Percentiles rank a stretch among this genome's conserved stretches.
These are phyloP conservation scores for Halcyon leucocephala DNA, from an alignment of 2,797 vertebrate genomes.

Conservation along the genomic window DNA sequence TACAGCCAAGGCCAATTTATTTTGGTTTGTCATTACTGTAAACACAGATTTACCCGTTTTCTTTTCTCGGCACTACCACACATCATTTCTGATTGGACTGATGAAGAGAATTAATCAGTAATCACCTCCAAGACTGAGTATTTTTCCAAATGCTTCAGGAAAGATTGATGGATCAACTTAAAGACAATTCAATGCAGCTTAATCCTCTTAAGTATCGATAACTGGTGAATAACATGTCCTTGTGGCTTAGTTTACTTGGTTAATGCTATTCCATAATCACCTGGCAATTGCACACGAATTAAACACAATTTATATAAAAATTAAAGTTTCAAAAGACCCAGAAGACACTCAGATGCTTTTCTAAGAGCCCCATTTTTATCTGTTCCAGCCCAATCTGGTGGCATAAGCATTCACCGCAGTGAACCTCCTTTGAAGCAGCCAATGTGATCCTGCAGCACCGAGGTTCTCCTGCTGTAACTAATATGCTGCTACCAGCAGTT, in stretches of 20 bases:
- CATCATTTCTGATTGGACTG: background rate
- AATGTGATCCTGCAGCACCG: background rate
- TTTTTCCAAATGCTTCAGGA: background rate
- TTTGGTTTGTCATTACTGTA: background rate
- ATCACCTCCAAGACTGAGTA: background rate
- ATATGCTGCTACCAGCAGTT: background rate
- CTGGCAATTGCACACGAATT: background rate
- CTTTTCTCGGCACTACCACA: background rate
- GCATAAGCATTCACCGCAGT: background rate
- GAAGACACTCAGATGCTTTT: background rate
- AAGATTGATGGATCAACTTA: background rate
- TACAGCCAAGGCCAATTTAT: background rate
- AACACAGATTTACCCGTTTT: background rate
- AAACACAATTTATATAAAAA: background rate
- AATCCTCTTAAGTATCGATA: background rate
- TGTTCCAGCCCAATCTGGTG: background rate
- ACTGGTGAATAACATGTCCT: background rate
- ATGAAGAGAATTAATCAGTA: background rate
- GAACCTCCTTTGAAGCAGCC: background rate
- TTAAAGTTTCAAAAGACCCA: background rate
- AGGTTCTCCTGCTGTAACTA: background rate
- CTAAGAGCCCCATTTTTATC: background rate
- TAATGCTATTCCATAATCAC: background rate
- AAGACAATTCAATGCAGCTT: background rate
- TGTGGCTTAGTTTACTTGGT: background rate